phyloP scores from a whole-genome alignment of 2,888 invertebrate genomes.

The Eristalinus sepulchralis region DNA sequence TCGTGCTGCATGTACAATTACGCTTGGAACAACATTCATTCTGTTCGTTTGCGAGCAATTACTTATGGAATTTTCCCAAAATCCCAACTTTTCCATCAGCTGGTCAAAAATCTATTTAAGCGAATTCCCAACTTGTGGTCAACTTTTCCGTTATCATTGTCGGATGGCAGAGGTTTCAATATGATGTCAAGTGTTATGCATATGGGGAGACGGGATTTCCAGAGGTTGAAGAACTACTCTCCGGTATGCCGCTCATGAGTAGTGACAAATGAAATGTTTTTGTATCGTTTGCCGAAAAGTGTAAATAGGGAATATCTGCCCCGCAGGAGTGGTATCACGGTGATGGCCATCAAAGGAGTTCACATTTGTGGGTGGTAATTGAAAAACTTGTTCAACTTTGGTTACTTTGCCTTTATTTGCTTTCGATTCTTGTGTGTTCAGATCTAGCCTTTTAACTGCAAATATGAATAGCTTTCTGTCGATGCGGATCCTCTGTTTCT shows the following conservation, averaged over 20 bases:
- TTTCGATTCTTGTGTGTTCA: background rate
- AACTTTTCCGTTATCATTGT: slow-evolving; percentile 2
- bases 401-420: slow-evolving; percentile 15
- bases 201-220: background rate
- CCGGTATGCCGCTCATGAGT: background rate
- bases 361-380: slow-evolving; percentile 24
- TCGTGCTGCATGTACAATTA: background rate
- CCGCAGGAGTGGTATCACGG: background rate
- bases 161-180: background rate
- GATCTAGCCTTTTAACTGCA: background rate
- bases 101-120: slow-evolving; percentile 6
- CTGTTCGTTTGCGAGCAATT: slow-evolving; percentile 14
- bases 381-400: slow-evolving; percentile 6
- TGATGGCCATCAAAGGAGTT: slow-evolving; percentile 1
- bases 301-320: no score
- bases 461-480: background rate
- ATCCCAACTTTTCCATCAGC: slow-evolving; percentile 9
- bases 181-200: background rate
- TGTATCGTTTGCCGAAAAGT: slow-evolving; percentile 10
- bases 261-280: background rate
- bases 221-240: background rate
- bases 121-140: background rate
- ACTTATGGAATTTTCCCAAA: slow-evolving; percentile 12
- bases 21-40: background rate
- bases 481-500: background rate